Evolutionary conservation across 2,888 invertebrate genomes (phyloP), one percentile per base, ranked within the genome.

Genomic region (Lasioglossum malachurum): DNA sequence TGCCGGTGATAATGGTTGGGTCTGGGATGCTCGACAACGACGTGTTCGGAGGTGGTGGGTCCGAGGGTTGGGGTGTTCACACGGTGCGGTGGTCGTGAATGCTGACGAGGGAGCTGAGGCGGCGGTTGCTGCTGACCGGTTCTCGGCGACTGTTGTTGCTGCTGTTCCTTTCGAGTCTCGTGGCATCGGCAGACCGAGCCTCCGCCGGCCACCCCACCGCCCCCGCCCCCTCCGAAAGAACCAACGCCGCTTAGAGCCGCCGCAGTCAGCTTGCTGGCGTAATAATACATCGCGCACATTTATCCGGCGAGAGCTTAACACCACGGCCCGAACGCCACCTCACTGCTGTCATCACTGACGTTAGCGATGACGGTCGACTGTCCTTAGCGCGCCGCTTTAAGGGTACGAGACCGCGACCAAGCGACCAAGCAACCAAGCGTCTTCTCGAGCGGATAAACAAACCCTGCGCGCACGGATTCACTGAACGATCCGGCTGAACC

Each of bases 221-320:
- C 78, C 94, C 95, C 69, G 93, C 94, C 78, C 95, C 96, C 78
- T 95, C 96, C 93, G 95, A 96, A 94, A 96, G 95, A 95, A 92
- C 96, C 96, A 87, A 96, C 96, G 91, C 96, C 96, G 96, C 96
- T 96, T 95, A 97, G 96, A 92, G 97, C 95, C 93, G 95, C 96
- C 94, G 96, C 96, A 95, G 96, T 96, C 94, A 97, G 95, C 96
- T 96, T 97, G 96, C 97, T 97, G 94, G 97, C 97, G 96, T 97
- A 97, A 95, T 97, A 97, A 96, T 97, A 97, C 97, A 97, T 97
- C 96, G 97, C 97, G 94, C 95, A 95, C 95, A 95, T 95, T 95
- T 94, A 95, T 94, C 93, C 94, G 93, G 92, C 91, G 93, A 93
- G 91, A 94, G 93, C 94, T 95, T 94, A 94, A 94, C 94, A 94